phyloP scores from a whole-genome alignment of 2,797 vertebrate genomes.

The Typhlichthys eigenmanni region DNA sequence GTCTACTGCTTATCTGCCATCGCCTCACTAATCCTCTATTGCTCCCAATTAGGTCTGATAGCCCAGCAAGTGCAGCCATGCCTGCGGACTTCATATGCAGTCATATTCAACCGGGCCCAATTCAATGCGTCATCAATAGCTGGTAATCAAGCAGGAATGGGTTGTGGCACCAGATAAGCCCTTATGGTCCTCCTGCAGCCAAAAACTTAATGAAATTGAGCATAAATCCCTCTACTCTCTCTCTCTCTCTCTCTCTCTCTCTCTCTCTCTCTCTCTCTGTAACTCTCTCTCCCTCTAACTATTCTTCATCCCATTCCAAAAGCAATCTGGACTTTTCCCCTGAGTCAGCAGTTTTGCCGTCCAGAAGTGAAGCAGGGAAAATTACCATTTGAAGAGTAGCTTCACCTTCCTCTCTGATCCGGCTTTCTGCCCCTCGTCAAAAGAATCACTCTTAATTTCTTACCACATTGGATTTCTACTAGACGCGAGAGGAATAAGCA shows the following conservation, averaged over 20 bases:
- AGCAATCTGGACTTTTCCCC: slow-evolving; percentile 65
- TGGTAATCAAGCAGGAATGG: slow-evolving; percentile 45
- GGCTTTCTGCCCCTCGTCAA: slow-evolving; percentile 13
- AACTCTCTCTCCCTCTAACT: slow-evolving; percentile 21
- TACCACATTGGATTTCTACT: slow-evolving; percentile 33
- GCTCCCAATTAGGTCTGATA: slow-evolving; percentile 25
- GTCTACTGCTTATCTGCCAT: slow-evolving; percentile 10
- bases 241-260: slow-evolving; percentile 15
- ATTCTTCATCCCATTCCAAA: slow-evolving; percentile 59
- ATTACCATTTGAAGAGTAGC: slow-evolving; percentile 57
- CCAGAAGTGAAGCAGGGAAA: slow-evolving; percentile 47
- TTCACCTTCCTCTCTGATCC: slow-evolving; percentile 40
- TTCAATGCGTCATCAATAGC: slow-evolving; percentile 58
- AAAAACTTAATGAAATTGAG: slow-evolving; percentile 63
- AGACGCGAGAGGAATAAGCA: slow-evolving; percentile 46
- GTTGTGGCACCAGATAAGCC: slow-evolving; percentile 55
- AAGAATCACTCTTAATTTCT: slow-evolving; percentile 36
- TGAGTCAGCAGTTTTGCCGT: slow-evolving; percentile 61
- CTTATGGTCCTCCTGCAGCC: slow-evolving; percentile 40
- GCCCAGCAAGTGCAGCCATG: not conserved
- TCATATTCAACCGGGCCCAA: slow-evolving; percentile 34
- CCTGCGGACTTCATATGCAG: slow-evolving; percentile 13
- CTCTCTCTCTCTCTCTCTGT: slow-evolving; percentile 14
- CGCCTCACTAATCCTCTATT: slow-evolving; percentile 24
- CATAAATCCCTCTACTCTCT: slow-evolving; percentile 46